phyloP scores from a whole-genome alignment of 2,888 invertebrate species.

The Hirtodrosophila histrioides region DNA sequence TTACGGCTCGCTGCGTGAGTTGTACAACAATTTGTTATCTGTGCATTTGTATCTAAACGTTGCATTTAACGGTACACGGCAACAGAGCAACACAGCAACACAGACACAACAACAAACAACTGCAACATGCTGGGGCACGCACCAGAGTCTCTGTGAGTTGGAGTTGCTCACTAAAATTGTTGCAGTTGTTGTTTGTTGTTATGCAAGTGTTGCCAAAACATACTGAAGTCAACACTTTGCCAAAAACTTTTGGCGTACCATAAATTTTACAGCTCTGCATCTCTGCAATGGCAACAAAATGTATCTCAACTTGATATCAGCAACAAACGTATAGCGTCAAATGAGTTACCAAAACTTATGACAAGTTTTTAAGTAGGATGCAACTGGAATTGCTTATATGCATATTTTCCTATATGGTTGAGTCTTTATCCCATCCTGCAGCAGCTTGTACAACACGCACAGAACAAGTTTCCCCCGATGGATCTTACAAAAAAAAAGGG shows the following conservation, averaged over 20 bases:
- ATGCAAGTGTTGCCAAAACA: constrained; percentile 74
- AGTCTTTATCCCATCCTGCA: neutral
- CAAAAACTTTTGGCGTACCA: constrained; percentile 56
- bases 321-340: constrained; percentile 28
- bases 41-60: constrained; percentile 74
- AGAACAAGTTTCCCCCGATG: constrained; percentile 38
- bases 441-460: constrained; percentile 27
- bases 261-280: constrained; percentile 41
- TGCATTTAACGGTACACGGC: constrained; percentile 74
- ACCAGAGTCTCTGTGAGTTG: constrained; percentile 35
- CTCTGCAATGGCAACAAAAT: constrained; percentile 19
- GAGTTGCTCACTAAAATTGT: neutral
- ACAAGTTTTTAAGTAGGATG: constrained; percentile 29
- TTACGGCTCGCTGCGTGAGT: constrained; percentile 45
- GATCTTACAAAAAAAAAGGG: constrained; percentile 34
- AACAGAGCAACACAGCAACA: constrained; percentile 14
- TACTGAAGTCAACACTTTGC: constrained; percentile 65
- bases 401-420: constrained; percentile 8
- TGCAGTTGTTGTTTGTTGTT: constrained; percentile 31
- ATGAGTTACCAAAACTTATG: constrained; percentile 39
- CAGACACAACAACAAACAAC: constrained; percentile 3
- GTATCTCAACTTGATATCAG: constrained; percentile 51
- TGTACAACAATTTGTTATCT: constrained; percentile 77
- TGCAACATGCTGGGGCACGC: constrained; percentile 56
- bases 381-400: constrained; percentile 27